These are phyloP conservation scores for Cyprinella venusta DNA, from an alignment of 2,797 vertebrate genomes.

Conservation along the genomic window DNA sequence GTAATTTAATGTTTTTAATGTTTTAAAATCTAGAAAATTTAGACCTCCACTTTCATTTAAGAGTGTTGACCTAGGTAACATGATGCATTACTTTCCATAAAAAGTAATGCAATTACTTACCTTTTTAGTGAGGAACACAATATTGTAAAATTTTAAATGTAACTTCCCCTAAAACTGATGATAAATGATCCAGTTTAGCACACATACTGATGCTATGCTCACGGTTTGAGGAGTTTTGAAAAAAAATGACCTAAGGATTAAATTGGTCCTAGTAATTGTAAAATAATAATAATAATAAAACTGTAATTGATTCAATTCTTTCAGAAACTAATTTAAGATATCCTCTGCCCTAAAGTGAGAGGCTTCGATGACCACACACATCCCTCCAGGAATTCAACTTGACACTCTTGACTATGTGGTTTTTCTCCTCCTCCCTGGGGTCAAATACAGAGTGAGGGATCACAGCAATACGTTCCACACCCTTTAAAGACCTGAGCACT, in stretches of 20 bases:
- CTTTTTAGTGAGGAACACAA: background rate
- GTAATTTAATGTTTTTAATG: too few species aligned
- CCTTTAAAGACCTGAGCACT: slow-evolving; percentile 45
- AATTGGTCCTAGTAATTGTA: background rate
- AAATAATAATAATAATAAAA: background rate
- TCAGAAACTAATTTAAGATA: background rate
- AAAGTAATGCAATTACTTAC: background rate
- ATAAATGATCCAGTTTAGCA: background rate
- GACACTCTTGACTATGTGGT: slow-evolving; percentile 48
- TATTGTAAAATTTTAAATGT: background rate
- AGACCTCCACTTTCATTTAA: background rate
- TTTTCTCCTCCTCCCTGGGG: slow-evolving; percentile 55
- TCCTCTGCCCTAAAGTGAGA: background rate
- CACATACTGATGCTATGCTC: background rate
- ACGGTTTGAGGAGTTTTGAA: background rate
- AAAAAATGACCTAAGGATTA: background rate
- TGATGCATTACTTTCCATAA: background rate
- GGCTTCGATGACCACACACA: slow-evolving; percentile 13
- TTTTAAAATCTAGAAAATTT: too few species aligned
- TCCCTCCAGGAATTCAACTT: slow-evolving; percentile 54
- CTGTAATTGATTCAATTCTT: background rate
- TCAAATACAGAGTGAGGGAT: slow-evolving; percentile 54
- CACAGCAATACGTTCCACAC: slow-evolving; percentile 47
- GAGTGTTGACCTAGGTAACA: background rate
- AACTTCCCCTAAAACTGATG: background rate